Conservation (phyloP, 2,888 invertebrate genomes). For the Lasioglossum vierecki region DNA sequence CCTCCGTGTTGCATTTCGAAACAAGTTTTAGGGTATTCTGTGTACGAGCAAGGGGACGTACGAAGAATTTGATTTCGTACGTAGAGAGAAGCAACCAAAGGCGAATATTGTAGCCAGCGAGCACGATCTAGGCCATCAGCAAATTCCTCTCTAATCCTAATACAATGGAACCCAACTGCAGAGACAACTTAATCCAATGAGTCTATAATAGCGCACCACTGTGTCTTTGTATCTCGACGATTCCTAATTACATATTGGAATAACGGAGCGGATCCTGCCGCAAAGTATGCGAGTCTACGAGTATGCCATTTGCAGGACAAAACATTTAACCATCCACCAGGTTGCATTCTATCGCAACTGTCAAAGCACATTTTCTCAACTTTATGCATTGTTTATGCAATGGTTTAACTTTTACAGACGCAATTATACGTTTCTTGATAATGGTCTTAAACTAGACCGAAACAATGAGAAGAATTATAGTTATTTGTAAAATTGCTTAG, state of each 20-base stretch:
- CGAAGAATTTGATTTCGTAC: not conserved
- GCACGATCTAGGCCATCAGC: constrained; percentile 13
- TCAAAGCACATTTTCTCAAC: not conserved
- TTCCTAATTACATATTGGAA: not conserved
- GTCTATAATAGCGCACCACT: constrained; percentile 17
- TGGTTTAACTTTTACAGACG: no score
- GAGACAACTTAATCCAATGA: constrained; percentile 22
- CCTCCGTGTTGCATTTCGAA: constrained; percentile 13
- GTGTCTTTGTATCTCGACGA: constrained; percentile 9
- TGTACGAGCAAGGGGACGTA: not conserved
- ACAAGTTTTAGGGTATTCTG: not conserved
- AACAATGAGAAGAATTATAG: no score
- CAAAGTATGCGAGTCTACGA: not conserved
- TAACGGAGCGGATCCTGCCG: not conserved
- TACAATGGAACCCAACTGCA: constrained; percentile 14
- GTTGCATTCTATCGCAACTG: not conserved
- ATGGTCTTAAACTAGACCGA: no score
- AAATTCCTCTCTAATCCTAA: constrained; percentile 22
- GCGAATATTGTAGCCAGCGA: not conserved
- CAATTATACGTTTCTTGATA: no score
- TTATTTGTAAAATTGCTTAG: no score
- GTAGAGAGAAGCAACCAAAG: not conserved
- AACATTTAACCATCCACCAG: not conserved
- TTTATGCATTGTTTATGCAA: not conserved
- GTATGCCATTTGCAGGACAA: not conserved